Conservation (phyloP, 2,888 invertebrate species). For the Macrophya annulata region DNA sequence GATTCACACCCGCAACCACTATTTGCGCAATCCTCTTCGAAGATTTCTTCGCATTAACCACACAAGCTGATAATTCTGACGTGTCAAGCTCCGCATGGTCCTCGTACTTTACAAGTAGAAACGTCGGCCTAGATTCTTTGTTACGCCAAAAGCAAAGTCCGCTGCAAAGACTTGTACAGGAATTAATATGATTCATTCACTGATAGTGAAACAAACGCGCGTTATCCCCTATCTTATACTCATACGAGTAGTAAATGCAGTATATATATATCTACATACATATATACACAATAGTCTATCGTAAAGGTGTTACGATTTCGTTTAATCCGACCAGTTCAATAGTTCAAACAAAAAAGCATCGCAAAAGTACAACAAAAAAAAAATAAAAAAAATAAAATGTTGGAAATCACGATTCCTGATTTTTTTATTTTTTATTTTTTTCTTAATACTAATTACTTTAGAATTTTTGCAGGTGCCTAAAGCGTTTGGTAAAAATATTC, state of each 20-base stretch:
- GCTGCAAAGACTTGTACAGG: constrained; percentile 20
- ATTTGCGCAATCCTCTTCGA: constrained; percentile 19
- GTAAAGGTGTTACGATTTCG: not conserved
- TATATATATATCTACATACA: not conserved
- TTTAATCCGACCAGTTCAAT: not conserved
- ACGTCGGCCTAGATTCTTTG: constrained; percentile 53
- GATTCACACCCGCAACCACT: constrained; percentile 13
- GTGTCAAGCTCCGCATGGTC: not conserved
- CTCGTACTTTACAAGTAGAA: constrained; percentile 26
- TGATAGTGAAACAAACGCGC: not conserved
- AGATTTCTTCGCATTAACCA: constrained; percentile 12
- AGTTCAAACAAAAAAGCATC: not conserved
- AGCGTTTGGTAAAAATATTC: not conserved
- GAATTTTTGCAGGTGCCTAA: not conserved
- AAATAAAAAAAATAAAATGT: not conserved
- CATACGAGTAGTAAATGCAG: not conserved
- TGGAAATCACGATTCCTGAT: not conserved
- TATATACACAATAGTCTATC: not conserved
- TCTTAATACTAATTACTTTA: not conserved
- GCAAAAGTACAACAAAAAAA: not conserved
- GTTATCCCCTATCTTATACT: not conserved
- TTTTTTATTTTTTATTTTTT: not conserved
- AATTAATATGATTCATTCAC: constrained; percentile 25
- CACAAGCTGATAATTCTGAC: constrained; percentile 14
- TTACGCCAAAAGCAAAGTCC: constrained; percentile 53